phyloP scores from a whole-genome alignment of 1,140 invertebrate genomes.

The Acyrthosiphon pisum region DNA sequence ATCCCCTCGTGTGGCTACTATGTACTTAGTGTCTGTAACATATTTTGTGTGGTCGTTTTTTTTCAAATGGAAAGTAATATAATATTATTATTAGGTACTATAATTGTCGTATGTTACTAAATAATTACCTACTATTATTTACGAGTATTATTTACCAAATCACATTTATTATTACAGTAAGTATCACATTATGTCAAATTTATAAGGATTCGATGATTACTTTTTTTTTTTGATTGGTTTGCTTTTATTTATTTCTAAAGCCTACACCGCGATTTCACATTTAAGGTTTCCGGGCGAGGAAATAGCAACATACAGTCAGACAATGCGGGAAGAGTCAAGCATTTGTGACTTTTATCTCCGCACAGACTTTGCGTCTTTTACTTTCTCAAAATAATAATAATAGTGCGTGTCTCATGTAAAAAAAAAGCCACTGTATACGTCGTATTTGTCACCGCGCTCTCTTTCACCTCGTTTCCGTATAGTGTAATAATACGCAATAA shows the following conservation, averaged over 20 bases:
- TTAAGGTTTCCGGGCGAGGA: not conserved
- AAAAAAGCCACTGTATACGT: not conserved
- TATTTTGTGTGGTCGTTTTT: no score
- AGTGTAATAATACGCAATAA: not conserved
- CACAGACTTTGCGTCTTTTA: not conserved
- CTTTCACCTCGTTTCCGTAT: not conserved
- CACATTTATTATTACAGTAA: no score
- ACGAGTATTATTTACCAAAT: no score
- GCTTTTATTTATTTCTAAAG: not conserved
- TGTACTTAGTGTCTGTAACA: no score
- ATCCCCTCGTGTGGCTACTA: no score
- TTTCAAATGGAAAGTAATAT: no score
- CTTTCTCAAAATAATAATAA: not conserved
- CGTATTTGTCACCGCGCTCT: not conserved
- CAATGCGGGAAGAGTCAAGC: not conserved
- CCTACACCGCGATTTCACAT: not conserved
- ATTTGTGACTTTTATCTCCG: not conserved
- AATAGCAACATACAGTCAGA: not conserved
- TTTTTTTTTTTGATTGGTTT: not conserved
- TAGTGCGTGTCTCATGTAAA: not conserved
- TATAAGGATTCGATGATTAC: no score
- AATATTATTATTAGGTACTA: no score
- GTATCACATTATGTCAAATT: no score
- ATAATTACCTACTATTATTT: no score
- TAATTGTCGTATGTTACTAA: no score